Base-by-base conservation (phyloP, 2,113 vertebrate species). In the Lamprotornis superbus region DNA sequence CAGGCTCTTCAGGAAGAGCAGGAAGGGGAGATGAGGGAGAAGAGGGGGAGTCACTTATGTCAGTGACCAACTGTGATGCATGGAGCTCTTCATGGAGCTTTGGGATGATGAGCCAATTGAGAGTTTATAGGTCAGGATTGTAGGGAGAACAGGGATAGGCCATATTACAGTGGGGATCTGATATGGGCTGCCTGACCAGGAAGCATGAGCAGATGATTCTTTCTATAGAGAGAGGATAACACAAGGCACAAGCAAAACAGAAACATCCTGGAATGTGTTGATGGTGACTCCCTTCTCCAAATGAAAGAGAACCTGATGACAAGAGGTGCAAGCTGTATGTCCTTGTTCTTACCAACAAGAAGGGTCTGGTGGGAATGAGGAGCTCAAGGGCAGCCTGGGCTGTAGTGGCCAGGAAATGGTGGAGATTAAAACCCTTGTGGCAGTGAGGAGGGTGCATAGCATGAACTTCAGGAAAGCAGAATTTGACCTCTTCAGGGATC, bases 81-180 rank as follows among this genome's bases (percentile, higher is more conserved):
- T 14, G 18, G 40, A 56, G 21, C 5, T 55, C n/a, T 55, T 14
- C 8, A 40, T 19, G 5, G 25, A 55, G 31, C 22, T 47, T 35
- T 63, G 1, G 4, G 35, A 33, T 28, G 22, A 42, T 30, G 15
- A 64, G 12, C 27, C 22, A 40, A 10, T 25, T 11, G 8, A 42
- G 14, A 31, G 12, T 10, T 42, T 42, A 35, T 23, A 15, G 61
- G 9, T 69, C 25, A 83, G 49, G 40, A 56, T 0, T 31, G 25
- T 23, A 47, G 35, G 40, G 12, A 56, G 12, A n/a, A 15, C 3
- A 37, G 15, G 12, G 12, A 23, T 17, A 42, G 25, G 22, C 21
- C 0, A 1, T 27, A 24, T 42, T 42, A 37, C 5, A 27, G 14
- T 18, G 11, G 25, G 6, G 3, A 4, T 27, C 49, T 56, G 21